phyloP scores from a whole-genome alignment of 2,113 vertebrate species.

The Colinus virginianus region DNA sequence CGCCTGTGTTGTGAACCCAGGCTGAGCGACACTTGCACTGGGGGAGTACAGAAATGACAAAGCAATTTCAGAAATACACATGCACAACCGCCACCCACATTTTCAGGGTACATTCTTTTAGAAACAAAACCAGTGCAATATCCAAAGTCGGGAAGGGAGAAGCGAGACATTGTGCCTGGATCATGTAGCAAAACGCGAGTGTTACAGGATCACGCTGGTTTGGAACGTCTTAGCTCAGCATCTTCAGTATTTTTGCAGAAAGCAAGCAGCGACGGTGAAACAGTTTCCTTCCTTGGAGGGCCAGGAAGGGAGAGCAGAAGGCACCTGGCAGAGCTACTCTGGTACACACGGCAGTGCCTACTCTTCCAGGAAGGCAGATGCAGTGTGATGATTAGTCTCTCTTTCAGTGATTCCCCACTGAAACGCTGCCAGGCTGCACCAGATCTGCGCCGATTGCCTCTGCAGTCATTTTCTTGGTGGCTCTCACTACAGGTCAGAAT shows the following conservation, averaged over 20 bases:
- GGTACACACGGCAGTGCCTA: neutral
- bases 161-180: fast-evolving
- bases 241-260: neutral
- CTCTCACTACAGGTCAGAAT: neutral
- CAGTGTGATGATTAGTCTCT: neutral
- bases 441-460: neutral
- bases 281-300: neutral
- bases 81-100: neutral
- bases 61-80: slow-evolving; percentile 24
- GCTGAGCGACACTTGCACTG: slow-evolving; percentile 41
- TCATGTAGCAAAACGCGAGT: neutral
- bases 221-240: neutral
- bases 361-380: neutral
- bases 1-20: neutral
- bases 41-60: slow-evolving; percentile 29
- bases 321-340: neutral
- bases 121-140: neutral
- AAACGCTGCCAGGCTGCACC: neutral
- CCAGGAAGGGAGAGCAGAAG: neutral
- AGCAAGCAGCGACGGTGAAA: neutral
- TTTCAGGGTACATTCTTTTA: neutral
- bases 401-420: neutral
- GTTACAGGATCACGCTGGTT: fast-evolving
- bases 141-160: neutral
- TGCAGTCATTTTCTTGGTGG: fast-evolving